Conservation (phyloP, 2,888 invertebrate genomes). For the Tipula lateralis region DNA sequence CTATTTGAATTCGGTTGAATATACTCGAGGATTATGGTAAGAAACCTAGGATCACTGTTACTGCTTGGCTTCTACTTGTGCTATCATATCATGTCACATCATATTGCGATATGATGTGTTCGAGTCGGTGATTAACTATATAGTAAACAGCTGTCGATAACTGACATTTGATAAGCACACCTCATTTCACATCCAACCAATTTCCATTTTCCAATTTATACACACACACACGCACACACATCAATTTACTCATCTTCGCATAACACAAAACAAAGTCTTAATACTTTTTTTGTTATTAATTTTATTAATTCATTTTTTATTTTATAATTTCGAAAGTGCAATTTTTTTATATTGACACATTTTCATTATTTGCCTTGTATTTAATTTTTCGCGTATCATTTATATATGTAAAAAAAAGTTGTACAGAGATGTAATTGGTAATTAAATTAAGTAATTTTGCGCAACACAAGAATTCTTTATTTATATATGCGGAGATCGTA, state of each 20-base stretch:
- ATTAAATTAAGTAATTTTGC: neutral
- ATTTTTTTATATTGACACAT: constrained; percentile 12
- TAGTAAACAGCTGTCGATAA: too few relatives aligned
- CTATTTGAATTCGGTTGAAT: too few relatives aligned
- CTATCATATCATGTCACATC: too few relatives aligned
- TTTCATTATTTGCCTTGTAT: constrained; percentile 11
- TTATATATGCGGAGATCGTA: neutral
- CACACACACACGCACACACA: too few relatives aligned
- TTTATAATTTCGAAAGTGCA: neutral
- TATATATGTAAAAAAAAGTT: neutral
- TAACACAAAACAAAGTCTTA: neutral
- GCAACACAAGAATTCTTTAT: neutral
- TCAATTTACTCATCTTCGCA: neutral
- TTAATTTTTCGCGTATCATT: constrained; percentile 24
- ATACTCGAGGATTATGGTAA: too few relatives aligned
- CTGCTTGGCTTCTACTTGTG: too few relatives aligned
- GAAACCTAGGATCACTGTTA: too few relatives aligned
- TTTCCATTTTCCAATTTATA: too few relatives aligned
- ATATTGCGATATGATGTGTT: too few relatives aligned
- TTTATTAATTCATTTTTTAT: neutral
- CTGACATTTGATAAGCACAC: too few relatives aligned
- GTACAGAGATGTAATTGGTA: neutral
- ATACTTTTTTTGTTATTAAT: neutral
- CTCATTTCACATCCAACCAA: too few relatives aligned
- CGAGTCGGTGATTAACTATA: too few relatives aligned